phyloP scores from a whole-genome alignment of 1,140 invertebrate species.

The Drosophila nigromelanica region DNA sequence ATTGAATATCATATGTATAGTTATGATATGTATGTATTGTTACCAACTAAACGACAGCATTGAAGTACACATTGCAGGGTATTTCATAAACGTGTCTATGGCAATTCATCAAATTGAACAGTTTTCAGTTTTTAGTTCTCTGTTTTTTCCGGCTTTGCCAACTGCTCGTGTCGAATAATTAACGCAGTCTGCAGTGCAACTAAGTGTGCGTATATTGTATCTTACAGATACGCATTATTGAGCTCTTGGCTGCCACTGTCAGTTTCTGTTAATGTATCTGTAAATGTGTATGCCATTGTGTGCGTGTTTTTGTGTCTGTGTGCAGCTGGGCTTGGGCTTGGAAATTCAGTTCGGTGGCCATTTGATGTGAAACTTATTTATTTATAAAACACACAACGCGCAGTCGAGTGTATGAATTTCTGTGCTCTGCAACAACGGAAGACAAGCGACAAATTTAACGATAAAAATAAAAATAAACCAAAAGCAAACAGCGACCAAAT shows the following conservation, averaged over 20 bases:
- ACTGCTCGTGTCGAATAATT: conserved; percentile 67
- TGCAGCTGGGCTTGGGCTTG: conserved; percentile 53
- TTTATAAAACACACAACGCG: conserved; percentile 68
- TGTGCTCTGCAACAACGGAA: conserved; percentile 40
- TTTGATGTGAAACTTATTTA: conserved; percentile 70
- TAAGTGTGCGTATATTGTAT: conserved; percentile 16
- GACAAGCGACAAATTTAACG: conserved; percentile 47
- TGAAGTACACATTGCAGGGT: background rate
- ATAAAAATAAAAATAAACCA: conserved; percentile 65
- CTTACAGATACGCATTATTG: conserved; percentile 20
- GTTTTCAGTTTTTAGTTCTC: conserved; percentile 43
- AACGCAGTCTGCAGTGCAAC: conserved; percentile 59
- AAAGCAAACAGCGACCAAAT: conserved; percentile 43
- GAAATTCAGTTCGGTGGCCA: conserved; percentile 57
- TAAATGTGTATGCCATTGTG: background rate
- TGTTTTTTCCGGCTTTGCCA: conserved; percentile 36
- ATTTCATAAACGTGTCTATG: conserved; percentile 5
- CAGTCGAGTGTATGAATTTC: conserved; percentile 72
- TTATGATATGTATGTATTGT: too few relatives aligned
- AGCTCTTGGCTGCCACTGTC: conserved; percentile 8
- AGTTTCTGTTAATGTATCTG: background rate
- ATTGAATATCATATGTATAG: background rate
- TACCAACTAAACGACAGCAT: background rate
- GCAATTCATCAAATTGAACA: conserved; percentile 66
- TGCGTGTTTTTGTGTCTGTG: conserved; percentile 10